Conservation (phyloP, 2,888 invertebrate species). For the Philaethria dido region DNA sequence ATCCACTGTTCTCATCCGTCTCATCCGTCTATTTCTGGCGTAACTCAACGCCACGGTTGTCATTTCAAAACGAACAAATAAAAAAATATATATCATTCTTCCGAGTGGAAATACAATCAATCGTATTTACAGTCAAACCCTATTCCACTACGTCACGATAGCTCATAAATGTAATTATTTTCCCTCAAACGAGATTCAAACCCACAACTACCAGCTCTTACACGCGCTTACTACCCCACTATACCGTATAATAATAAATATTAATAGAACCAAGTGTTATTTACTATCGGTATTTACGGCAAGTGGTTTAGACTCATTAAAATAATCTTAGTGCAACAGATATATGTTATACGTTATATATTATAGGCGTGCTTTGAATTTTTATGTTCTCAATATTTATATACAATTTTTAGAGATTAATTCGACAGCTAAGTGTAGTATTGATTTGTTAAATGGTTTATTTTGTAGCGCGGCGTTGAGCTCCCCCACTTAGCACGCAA, state of each 20-base stretch:
- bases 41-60: too few relatives aligned
- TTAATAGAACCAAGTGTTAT: constrained; percentile 17
- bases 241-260: constrained; percentile 16
- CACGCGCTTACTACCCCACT: not conserved
- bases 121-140: too few relatives aligned
- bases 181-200: not conserved
- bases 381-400: constrained; percentile 21
- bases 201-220: not conserved
- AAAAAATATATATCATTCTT: too few relatives aligned
- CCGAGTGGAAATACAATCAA: too few relatives aligned
- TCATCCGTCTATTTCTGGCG: too few relatives aligned
- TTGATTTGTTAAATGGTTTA: constrained; percentile 10
- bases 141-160: too few relatives aligned
- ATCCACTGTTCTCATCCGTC: too few relatives aligned
- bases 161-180: not conserved
- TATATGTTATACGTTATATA: constrained; percentile 7
- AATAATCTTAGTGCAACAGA: constrained; percentile 19
- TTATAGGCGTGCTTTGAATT: constrained; percentile 18
- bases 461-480: too few relatives aligned
- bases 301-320: constrained; percentile 20
- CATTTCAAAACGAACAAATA: too few relatives aligned
- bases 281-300: constrained; percentile 21
- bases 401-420: constrained; percentile 15
- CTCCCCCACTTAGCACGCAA: too few relatives aligned
- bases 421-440: constrained; percentile 14